Conservation (phyloP, 2,113 vertebrate genomes). For the Erythrolamprus reginae region DNA sequence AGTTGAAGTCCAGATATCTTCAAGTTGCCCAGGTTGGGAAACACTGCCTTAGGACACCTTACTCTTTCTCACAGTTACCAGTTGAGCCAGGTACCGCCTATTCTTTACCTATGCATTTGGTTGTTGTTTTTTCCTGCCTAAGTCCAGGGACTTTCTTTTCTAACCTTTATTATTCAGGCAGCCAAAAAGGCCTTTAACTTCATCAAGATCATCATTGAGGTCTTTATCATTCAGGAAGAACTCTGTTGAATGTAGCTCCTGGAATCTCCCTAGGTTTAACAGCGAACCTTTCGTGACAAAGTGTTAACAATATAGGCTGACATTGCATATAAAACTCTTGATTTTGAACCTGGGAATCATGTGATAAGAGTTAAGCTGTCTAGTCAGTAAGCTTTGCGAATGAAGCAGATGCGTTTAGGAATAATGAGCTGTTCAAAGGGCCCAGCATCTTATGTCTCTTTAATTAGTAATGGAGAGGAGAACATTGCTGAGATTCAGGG, state of each 20-base stretch:
- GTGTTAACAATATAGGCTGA: slow-evolving; percentile 14
- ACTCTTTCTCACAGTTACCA: neutral
- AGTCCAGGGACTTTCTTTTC: neutral
- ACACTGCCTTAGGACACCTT: neutral
- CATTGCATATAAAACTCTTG: slow-evolving; percentile 16
- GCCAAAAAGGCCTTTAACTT: neutral
- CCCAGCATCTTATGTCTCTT: slow-evolving; percentile 37
- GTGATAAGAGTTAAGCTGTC: slow-evolving; percentile 20
- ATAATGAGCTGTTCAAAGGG: slow-evolving; percentile 28
- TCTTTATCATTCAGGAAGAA: neutral
- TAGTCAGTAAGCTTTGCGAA: slow-evolving; percentile 26
- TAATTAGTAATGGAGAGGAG: slow-evolving; percentile 41
- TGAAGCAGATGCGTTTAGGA: slow-evolving; percentile 34
- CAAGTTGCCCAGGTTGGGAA: too few species aligned
- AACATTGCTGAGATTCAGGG: slow-evolving; percentile 21
- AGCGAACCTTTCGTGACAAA: slow-evolving; percentile 21
- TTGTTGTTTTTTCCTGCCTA: neutral
- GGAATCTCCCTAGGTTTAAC: slow-evolving; percentile 8
- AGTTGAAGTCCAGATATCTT: too few species aligned
- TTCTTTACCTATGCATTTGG: neutral
- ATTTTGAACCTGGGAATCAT: slow-evolving; percentile 31
- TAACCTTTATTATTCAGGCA: neutral
- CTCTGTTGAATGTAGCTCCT: neutral
- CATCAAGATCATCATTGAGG: neutral
- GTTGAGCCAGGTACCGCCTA: too few species aligned